phyloP scores from a whole-genome alignment of 1,140 invertebrate species.

The Caligus rogercresseyi region DNA sequence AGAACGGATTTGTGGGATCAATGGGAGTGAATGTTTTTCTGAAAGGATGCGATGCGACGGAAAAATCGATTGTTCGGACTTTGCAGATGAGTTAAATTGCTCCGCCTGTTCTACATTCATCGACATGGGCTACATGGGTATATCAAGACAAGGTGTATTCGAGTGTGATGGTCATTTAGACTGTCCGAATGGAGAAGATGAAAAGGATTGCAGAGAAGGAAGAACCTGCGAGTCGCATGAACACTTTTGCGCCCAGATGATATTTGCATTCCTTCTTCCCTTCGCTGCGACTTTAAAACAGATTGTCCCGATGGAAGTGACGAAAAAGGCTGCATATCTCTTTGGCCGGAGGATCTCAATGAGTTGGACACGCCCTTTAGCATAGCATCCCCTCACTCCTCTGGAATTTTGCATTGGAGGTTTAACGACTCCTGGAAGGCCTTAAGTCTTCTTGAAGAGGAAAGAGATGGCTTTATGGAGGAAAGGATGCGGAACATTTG shows the following conservation, averaged over 20 bases:
- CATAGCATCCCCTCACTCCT: not conserved
- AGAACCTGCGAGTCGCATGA: not conserved
- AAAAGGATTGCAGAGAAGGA: not conserved
- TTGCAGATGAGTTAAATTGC: not conserved
- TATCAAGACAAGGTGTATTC: not conserved
- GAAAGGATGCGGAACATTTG: not conserved
- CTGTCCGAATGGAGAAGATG: constrained; percentile 5
- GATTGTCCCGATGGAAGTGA: constrained; percentile 53
- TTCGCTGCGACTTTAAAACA: constrained; percentile 50
- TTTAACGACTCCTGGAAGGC: not conserved
- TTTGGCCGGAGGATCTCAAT: constrained; percentile 37
- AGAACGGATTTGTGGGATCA: not conserved
- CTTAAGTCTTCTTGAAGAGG: not conserved
- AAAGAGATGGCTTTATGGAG: not conserved
- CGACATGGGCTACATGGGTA: not conserved
- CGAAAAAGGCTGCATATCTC: constrained; percentile 43
- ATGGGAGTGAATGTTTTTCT: not conserved
- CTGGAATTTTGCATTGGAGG: not conserved
- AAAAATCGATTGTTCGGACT: not conserved
- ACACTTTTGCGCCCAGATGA: constrained; percentile 27
- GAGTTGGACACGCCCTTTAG: not conserved
- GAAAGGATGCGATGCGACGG: not conserved
- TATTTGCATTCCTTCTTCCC: constrained; percentile 43
- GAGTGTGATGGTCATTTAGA: not conserved
- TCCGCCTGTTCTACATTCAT: not conserved